These are phyloP conservation scores for Heliocidaris tuberculata DNA, from an alignment of 35 echinoderm and acorn worm species.

Conservation along the genomic window DNA sequence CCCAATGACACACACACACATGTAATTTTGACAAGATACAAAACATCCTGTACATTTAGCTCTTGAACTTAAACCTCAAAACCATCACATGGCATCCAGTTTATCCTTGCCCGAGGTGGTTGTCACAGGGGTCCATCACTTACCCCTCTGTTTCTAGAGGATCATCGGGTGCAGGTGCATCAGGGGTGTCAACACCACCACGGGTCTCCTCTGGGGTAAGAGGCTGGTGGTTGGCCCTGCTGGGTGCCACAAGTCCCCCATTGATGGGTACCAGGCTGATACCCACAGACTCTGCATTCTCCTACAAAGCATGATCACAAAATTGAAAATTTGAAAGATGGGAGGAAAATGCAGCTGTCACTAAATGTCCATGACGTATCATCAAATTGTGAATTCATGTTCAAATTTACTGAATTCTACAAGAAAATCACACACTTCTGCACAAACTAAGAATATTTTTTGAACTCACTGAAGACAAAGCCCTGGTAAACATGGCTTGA, in stretches of 20 bases:
- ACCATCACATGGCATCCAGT: too few relatives aligned
- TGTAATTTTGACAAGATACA: too few relatives aligned
- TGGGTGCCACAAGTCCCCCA: conserved; percentile 22
- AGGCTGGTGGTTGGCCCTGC: background rate
- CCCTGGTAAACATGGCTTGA: too few relatives aligned
- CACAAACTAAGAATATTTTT: background rate
- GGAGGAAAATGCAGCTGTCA: background rate
- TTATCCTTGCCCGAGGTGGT: background rate
- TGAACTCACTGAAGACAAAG: background rate
- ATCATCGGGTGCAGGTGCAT: background rate
- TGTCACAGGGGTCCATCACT: background rate
- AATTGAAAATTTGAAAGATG: background rate
- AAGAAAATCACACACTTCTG: background rate
- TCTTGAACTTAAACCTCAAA: too few relatives aligned
- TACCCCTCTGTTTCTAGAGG: background rate
- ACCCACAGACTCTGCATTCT: background rate
- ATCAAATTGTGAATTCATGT: too few relatives aligned
- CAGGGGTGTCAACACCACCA: background rate
- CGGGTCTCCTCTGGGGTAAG: background rate
- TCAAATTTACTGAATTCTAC: background rate
- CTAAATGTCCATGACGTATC: background rate
- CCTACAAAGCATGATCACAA: background rate
- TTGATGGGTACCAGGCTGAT: conserved; percentile 37
- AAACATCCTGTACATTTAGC: too few relatives aligned
- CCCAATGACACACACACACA: too few relatives aligned